These are phyloP conservation scores for Pseudachorutes palmiensis DNA, from an alignment of 1,140 invertebrate genomes.

Conservation along the genomic window DNA sequence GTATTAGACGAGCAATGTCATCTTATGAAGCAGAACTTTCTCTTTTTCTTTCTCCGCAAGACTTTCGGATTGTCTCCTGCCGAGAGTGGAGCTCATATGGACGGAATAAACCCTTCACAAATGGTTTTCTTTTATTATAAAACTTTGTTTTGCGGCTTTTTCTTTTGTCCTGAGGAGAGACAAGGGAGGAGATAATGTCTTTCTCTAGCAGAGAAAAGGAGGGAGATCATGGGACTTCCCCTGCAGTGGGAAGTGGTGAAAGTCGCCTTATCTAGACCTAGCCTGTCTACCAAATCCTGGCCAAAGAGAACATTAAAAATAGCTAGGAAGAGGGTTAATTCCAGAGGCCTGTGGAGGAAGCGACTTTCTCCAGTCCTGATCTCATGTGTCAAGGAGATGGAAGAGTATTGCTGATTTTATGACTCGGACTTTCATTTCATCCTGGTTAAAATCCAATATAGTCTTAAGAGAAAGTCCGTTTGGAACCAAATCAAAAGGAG, in stretches of 20 bases:
- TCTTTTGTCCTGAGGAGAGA: not conserved
- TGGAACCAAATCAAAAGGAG: too few species aligned
- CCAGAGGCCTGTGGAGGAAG: not conserved
- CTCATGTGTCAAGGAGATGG: not conserved
- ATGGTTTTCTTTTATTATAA: constrained; percentile 13
- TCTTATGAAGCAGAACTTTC: not conserved
- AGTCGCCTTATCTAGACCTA: too few species aligned
- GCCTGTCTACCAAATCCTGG: too few species aligned
- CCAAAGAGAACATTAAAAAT: constrained; percentile 2
- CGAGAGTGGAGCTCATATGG: constrained; percentile 5
- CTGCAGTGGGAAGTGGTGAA: not conserved
- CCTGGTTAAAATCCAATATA: not conserved
- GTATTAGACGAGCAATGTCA: not conserved
- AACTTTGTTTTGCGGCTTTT: constrained; percentile 3
- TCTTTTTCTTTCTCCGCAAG: not conserved
- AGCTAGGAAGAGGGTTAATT: not conserved
- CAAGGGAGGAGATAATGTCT: constrained; percentile 3
- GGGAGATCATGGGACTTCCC: not conserved
- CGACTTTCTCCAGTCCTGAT: not conserved
- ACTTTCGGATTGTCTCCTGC: constrained; percentile 1
- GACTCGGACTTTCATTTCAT: not conserved
- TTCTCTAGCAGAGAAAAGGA: not conserved
- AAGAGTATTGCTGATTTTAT: constrained; percentile 3
- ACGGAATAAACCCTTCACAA: constrained; percentile 5
- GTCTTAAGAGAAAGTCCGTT: not conserved